Conservation (phyloP, 1,140 invertebrate species). For the Maconellicoccus hirsutus region DNA sequence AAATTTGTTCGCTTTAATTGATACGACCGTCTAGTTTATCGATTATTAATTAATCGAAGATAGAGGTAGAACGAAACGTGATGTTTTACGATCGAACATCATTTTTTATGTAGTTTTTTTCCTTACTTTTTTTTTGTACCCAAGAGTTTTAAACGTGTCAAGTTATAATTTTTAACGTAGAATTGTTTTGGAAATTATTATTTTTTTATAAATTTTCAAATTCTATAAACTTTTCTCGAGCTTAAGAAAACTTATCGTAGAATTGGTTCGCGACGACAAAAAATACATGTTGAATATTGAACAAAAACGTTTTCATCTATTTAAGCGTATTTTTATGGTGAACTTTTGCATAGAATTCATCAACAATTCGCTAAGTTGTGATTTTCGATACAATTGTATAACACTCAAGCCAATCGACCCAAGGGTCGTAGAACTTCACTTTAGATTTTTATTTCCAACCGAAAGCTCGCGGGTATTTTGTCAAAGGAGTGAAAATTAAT, state of each 20-base stretch:
- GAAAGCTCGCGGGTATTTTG: too few relatives aligned
- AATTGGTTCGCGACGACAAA: too few relatives aligned
- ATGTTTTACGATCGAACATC: neutral
- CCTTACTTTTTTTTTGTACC: neutral
- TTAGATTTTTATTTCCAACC: too few relatives aligned
- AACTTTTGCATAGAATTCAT: too few relatives aligned
- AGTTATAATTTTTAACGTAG: neutral
- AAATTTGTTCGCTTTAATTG: neutral
- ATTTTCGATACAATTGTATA: too few relatives aligned
- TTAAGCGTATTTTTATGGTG: too few relatives aligned
- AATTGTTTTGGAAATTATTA: neutral
- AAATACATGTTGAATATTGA: too few relatives aligned
- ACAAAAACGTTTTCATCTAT: too few relatives aligned
- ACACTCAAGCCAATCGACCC: too few relatives aligned
- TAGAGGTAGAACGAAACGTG: neutral
- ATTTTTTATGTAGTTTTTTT: neutral
- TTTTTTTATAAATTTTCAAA: neutral
- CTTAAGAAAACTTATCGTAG: too few relatives aligned
- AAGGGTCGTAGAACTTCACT: too few relatives aligned
- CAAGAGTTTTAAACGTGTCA: neutral
- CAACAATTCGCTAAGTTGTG: too few relatives aligned
- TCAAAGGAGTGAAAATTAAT: neutral
- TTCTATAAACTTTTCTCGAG: neutral
- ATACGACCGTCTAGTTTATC: neutral
- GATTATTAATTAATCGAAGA: constrained; percentile 6